Percentiles rank a stretch among this genome's conserved stretches.
phyloP scores from a whole-genome alignment of 2,888 invertebrate species.

The Penaeus monodon region DNA sequence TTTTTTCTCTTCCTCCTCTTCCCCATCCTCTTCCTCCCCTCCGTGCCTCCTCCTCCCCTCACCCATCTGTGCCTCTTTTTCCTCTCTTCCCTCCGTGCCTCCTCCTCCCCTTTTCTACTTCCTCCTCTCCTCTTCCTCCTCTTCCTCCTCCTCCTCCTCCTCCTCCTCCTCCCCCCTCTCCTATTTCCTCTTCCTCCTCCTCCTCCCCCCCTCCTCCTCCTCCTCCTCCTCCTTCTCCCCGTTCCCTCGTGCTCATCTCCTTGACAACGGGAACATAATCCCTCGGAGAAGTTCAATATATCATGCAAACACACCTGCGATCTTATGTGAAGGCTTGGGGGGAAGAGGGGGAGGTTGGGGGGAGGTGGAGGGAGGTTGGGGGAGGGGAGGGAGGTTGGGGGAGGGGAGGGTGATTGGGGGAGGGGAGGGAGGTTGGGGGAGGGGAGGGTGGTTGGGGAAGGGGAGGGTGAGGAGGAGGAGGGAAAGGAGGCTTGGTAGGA shows the following conservation, averaged over 20 bases:
- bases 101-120: too few relatives aligned
- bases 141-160: not conserved
- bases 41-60: too few relatives aligned
- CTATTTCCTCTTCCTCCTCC: not conserved
- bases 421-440: too few relatives aligned
- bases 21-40: too few relatives aligned
- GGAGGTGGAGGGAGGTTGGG: not conserved
- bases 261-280: slow-evolving; percentile 61
- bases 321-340: slow-evolving; percentile 18
- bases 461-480: too few relatives aligned
- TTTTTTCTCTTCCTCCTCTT: too few relatives aligned
- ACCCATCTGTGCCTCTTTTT: too few relatives aligned
- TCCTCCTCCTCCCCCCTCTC: not conserved
- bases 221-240: slow-evolving; percentile 6
- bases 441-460: too few relatives aligned
- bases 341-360: not conserved
- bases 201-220: not conserved
- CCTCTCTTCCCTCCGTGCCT: too few relatives aligned
- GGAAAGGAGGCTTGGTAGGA: too few relatives aligned
- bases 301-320: slow-evolving; percentile 62
- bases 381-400: too few relatives aligned
- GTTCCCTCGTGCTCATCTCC: slow-evolving; percentile 47
- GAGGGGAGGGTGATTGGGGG: too few relatives aligned
- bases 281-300: slow-evolving; percentile 61
- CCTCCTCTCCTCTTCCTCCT: not conserved